Evolutionary conservation across 2,888 invertebrate genomes (phyloP), one percentile per base, ranked within the genome.

Genomic region (Phyto melanocephala): DNA sequence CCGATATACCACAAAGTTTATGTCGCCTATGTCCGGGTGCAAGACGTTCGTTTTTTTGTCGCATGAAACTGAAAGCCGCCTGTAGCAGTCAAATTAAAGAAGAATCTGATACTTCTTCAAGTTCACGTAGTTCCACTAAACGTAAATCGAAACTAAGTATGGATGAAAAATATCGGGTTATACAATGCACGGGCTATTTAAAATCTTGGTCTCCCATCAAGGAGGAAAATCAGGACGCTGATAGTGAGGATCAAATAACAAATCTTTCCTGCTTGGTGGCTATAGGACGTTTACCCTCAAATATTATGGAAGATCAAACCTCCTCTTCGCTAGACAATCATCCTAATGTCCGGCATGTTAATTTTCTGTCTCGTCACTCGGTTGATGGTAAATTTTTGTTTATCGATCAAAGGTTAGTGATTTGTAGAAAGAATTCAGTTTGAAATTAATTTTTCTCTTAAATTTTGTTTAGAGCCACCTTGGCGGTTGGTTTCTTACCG

Each of bases 361-460:
- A 95, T 88, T 98, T 96, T 89, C 93, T 95, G 54, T 97, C 97
- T 0, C 92, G 98, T 1, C 97, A 97, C 89, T 95, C 97, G 0
- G 93, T 95, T 68, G 98, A 98, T 89, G 98, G 98, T 5, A 98
- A 98, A 91, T 98, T 97, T 91, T 92, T 97, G 3, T 98, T 96
- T 89, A 95, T 98, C 4, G 98, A 98, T 90, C 98, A 98, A 91
- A 95, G 96, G 97, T 96, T 75, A 11, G 72, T 75, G 11, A n/a
- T 50, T 7, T 15, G 15, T 56, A 22, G 6, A 42, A 15, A 17
- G n/a, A 52, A 22, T 15, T 10, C 17, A 3, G 17, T 2, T 20
- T 28, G 35, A 15, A 24, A 15, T 10, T 15, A 24, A 11, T 20
- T 35, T 10, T 17, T 63, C 50, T 35, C 7, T 11, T 35, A 2